Percentiles rank a stretch among this genome's conserved stretches.
phyloP scores from a whole-genome alignment of 1,140 invertebrate genomes.

The Eurosta solidaginis region DNA sequence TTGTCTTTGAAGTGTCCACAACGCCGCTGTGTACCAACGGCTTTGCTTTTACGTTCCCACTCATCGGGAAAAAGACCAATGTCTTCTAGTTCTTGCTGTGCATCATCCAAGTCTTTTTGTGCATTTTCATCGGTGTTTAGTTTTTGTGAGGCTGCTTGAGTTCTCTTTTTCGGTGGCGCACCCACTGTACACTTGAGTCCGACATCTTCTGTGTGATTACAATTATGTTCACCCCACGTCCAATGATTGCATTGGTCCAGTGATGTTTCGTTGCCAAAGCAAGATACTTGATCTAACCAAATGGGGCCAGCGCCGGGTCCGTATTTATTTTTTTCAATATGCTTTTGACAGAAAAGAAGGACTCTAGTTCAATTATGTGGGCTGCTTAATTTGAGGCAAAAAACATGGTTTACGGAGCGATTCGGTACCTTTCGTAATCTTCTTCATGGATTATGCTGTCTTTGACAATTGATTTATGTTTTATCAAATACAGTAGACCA shows the following conservation, averaged over 20 bases:
- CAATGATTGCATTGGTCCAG: slow-evolving; percentile 69
- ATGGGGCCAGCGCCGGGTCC: slow-evolving; percentile 68
- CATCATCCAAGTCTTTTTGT: slow-evolving; percentile 1
- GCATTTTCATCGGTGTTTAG: neutral
- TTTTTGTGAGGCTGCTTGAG: slow-evolving; percentile 58
- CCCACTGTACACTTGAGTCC: slow-evolving; percentile 63
- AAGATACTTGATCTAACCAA: slow-evolving; percentile 76
- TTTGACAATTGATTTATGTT: no score
- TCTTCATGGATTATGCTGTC: no score
- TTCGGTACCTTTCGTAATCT: no score
- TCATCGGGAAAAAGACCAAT: slow-evolving; percentile 35
- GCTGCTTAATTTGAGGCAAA: no score
- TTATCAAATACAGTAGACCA: no score
- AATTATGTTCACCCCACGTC: slow-evolving; percentile 74
- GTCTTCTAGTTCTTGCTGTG: slow-evolving; percentile 18
- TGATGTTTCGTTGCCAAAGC: slow-evolving; percentile 70
- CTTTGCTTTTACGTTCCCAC: slow-evolving; percentile 50
- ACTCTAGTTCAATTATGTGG: no score
- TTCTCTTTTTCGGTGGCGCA: slow-evolving; percentile 27
- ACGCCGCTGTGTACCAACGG: slow-evolving; percentile 39
- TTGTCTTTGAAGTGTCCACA: slow-evolving; percentile 53
- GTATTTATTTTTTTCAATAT: slow-evolving; percentile 51
- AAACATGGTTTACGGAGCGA: no score
- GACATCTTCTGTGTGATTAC: slow-evolving; percentile 76
- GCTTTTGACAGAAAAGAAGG: slow-evolving; percentile 38